Conservation (phyloP, 2,113 vertebrate species). For the Tor tambroides region DNA sequence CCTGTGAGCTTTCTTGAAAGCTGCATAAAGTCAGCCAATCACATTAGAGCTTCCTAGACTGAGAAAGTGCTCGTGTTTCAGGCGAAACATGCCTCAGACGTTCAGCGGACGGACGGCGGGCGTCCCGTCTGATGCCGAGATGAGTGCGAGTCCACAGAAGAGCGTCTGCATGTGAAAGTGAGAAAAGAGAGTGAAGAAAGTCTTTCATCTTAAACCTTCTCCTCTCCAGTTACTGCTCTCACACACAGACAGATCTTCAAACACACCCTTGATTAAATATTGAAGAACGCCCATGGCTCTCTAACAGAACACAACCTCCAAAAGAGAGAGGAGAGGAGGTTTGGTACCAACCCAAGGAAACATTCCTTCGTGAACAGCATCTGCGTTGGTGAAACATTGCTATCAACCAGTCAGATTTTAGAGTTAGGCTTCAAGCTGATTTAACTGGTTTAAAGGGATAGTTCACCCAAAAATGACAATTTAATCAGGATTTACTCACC, state of each 20-base stretch:
- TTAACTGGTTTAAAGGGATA: too few relatives aligned
- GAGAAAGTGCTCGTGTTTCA: background rate
- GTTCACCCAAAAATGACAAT: background rate
- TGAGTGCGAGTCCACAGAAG: background rate
- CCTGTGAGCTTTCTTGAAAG: background rate
- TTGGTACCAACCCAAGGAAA: background rate
- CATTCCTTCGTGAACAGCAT: background rate
- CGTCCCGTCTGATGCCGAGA: background rate
- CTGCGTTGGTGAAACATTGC: background rate
- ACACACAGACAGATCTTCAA: slow-evolving; percentile 70
- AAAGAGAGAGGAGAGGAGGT: background rate
- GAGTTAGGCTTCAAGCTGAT: background rate
- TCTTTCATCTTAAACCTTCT: slow-evolving; percentile 66
- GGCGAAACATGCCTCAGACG: background rate
- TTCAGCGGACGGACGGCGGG: background rate
- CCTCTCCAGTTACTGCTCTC: slow-evolving; percentile 55
- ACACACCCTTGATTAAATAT: slow-evolving; percentile 79
- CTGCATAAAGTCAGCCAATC: background rate
- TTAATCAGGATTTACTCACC: too few relatives aligned
- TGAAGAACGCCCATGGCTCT: slow-evolving; percentile 69
- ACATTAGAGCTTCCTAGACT: background rate
- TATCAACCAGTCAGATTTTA: background rate
- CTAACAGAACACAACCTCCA: slow-evolving; percentile 49
- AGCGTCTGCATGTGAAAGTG: slow-evolving; percentile 10
- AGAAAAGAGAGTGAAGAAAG: slow-evolving; percentile 56